Base-by-base conservation (phyloP, 2,888 invertebrate genomes). In the Altica lythri region DNA sequence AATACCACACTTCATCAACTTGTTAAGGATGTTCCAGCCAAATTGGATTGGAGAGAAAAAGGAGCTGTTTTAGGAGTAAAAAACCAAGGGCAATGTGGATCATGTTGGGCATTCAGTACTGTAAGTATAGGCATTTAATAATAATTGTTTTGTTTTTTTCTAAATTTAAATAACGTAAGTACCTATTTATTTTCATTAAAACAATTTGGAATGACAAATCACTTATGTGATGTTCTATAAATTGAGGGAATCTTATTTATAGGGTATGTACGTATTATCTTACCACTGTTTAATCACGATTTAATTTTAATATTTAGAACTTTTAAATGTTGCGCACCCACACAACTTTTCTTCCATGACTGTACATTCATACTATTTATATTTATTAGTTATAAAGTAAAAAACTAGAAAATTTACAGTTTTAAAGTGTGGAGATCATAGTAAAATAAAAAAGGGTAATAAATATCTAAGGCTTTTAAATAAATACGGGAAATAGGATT, bases 41-140 rank as follows among this genome's bases (percentile, higher is more conserved):
- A 8, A 9, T 16, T 81, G 3, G 81, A 83, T 66, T 83, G 82
- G 82, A 75, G 81, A 52, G 58, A 68, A 1, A 64, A 78, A 53
- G 81, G 81, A 6, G 79, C 79, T 44, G 81, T 83, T 2, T 81
- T 82, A 1, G 76, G 76, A 0, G 76, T 81, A 4, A 81, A 81
- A 64, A 72, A 81, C 60, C 81, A 83, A 72, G 78, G 80, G 8
- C 74, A 77, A 12, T 85, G 85, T 71, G 84, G 84, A 4, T 82
- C 82, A 1, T 86, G 86, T 69, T 86, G 85, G 85, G 79, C 85
- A 2, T 86, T 86, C 73, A 82, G 83, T 66, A 72, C 83, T 5
- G 79, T 81, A 74, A 77, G 77, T 52, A 18, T 4, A 19, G 1
- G 27, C 12, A 19, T 10, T n/a, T 5, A 5, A 27, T 13, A 2